Conservation (phyloP, 2,888 invertebrate genomes). For the Ypsolopha sequella region DNA sequence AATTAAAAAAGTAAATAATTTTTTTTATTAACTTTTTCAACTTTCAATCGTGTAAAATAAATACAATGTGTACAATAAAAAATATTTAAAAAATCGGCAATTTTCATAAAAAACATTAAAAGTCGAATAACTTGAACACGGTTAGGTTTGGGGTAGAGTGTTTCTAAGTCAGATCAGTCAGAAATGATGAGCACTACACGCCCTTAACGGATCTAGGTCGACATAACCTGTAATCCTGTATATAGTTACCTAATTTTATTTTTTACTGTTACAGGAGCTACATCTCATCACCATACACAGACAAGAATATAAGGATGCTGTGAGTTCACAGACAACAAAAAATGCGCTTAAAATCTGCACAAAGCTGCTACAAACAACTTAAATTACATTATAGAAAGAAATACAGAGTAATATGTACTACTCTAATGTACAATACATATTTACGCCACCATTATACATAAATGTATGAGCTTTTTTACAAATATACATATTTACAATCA, state of each 20-base stretch:
- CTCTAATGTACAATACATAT: slow-evolving; percentile 42
- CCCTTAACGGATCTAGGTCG: no score
- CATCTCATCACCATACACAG: slow-evolving; percentile 75
- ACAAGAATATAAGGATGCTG: slow-evolving; percentile 75
- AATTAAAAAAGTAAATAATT: no score
- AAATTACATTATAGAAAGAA: slow-evolving; percentile 26
- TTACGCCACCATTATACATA: slow-evolving; percentile 32
- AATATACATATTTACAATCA: slow-evolving; percentile 29
- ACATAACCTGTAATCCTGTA: no score
- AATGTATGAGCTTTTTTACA: slow-evolving; percentile 54
- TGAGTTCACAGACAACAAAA: slow-evolving; percentile 29
- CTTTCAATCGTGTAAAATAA: no score
- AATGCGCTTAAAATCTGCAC: slow-evolving; percentile 18
- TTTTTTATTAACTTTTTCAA: no score
- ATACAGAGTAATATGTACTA: slow-evolving; percentile 21
- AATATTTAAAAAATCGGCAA: no score
- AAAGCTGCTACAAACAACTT: slow-evolving; percentile 23
- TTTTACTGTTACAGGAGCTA: slow-evolving; percentile 64
- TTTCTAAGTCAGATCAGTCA: no score
- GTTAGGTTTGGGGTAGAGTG: no score
- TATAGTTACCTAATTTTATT: slow-evolving; percentile 9
- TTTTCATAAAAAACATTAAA: no score
- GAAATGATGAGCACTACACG: no score
- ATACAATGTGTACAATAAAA: no score
- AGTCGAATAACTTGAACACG: no score